Percentiles rank a stretch among this genome's conserved stretches.
These are phyloP conservation scores for Alcis repandata DNA, from an alignment of 2,888 invertebrate species.

Conservation along the genomic window DNA sequence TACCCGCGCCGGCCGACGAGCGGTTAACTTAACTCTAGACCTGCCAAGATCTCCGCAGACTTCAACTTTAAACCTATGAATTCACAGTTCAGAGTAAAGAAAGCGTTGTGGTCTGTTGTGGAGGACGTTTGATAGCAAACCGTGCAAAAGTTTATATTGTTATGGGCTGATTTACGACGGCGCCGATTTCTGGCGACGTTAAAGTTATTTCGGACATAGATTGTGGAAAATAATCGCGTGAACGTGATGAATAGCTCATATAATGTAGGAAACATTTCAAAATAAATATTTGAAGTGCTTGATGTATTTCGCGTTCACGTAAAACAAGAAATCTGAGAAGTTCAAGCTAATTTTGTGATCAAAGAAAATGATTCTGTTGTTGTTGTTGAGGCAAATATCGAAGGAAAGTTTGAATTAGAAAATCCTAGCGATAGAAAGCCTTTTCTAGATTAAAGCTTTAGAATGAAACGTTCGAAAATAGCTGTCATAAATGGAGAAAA, in stretches of 20 bases:
- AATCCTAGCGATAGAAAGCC: slow-evolving; percentile 17
- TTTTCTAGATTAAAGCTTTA: slow-evolving; percentile 19
- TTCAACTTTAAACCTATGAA: slow-evolving; percentile 25
- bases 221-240: slow-evolving; percentile 36
- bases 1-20: slow-evolving; percentile 59
- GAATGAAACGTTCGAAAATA: slow-evolving; percentile 23
- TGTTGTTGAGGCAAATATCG: slow-evolving; percentile 9
- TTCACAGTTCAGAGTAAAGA: slow-evolving; percentile 22
- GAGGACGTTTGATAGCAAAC: slow-evolving; percentile 36
- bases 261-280: slow-evolving; percentile 22
- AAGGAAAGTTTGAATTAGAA: not conserved
- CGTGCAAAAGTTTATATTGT: slow-evolving; percentile 48
- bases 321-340: slow-evolving; percentile 13
- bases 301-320: slow-evolving; percentile 19
- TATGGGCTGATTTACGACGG: slow-evolving; percentile 52
- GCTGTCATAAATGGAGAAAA: slow-evolving; percentile 37
- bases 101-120: slow-evolving; percentile 25
- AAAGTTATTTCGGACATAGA: slow-evolving; percentile 47
- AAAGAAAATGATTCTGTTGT: slow-evolving; percentile 1
- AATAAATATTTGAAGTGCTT: slow-evolving; percentile 16
- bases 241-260: slow-evolving; percentile 30
- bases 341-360: slow-evolving; percentile 29
- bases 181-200: slow-evolving; percentile 48
- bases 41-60: slow-evolving; percentile 13
- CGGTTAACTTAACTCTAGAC: slow-evolving; percentile 50